These are phyloP conservation scores for Mimas tiliae DNA, from an alignment of 2,888 invertebrate genomes.

Conservation along the genomic window DNA sequence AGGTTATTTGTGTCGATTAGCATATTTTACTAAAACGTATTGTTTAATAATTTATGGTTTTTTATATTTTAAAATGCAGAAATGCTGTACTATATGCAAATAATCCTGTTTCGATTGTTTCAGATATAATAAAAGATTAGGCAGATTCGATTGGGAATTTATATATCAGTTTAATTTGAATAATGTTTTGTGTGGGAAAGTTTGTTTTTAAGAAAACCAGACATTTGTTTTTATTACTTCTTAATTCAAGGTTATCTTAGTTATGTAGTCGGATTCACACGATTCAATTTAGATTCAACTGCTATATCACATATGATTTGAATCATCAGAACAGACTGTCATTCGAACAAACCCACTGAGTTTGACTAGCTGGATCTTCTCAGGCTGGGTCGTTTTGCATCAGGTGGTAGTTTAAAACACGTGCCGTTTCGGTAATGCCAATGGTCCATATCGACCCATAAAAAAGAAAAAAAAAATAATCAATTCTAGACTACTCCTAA, in stretches of 20 bases:
- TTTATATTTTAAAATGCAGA: conserved; percentile 1
- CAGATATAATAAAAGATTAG: background rate
- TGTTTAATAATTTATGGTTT: conserved; percentile 10
- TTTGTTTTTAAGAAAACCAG: background rate
- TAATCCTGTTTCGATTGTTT: background rate
- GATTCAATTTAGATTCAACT: background rate
- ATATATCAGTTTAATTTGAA: background rate
- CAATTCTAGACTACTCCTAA: no score
- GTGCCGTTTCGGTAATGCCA: no score
- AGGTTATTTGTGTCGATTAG: background rate
- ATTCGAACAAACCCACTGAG: no score
- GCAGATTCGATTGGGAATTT: background rate
- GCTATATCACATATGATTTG: no score
- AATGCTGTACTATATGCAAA: conserved; percentile 5
- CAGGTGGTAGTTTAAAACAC: no score
- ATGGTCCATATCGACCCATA: no score
- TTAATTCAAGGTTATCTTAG: no score
- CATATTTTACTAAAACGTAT: conserved; percentile 11
- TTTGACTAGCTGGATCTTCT: no score
- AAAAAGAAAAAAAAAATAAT: no score
- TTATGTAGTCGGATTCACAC: background rate
- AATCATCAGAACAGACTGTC: no score
- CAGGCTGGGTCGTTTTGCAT: no score
- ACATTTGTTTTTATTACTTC: background rate
- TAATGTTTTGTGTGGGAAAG: conserved; percentile 4